Percentiles rank a stretch among this genome's conserved stretches.
Conservation (phyloP, 37 sponge, comb jelly and placozoan species). For the Aphrocallistes beatrix region DNA sequence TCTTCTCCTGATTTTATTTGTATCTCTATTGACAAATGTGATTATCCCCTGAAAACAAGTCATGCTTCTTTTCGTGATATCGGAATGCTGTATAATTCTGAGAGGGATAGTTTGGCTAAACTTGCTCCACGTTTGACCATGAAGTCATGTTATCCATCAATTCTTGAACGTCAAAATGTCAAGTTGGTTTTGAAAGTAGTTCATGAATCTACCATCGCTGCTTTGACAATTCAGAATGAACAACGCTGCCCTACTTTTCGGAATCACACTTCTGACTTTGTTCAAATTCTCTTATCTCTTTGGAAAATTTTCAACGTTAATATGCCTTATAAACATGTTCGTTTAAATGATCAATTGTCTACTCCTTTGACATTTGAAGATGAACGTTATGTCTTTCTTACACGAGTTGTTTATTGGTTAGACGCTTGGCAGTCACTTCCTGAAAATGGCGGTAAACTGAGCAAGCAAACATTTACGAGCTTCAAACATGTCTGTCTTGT, state of each 20-base stretch:
- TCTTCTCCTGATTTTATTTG: background rate
- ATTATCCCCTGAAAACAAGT: background rate
- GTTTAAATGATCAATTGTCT: background rate
- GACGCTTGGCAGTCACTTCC: conserved; percentile 11
- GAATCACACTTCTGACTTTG: background rate
- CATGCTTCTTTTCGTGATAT: background rate
- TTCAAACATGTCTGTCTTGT: background rate
- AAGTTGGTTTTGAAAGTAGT: background rate
- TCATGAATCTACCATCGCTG: background rate
- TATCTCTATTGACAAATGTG: background rate
- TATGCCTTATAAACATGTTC: background rate
- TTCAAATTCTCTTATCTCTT: background rate
- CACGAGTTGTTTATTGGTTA: background rate
- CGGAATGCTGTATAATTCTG: background rate
- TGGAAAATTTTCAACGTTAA: conserved; percentile 10
- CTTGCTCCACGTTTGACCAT: background rate
- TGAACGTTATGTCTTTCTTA: background rate
- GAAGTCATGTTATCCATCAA: background rate
- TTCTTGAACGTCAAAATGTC: background rate
- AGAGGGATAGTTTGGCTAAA: background rate
- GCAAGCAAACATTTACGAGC: background rate
- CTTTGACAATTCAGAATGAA: background rate
- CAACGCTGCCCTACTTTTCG: background rate
- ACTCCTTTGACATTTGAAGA: background rate
- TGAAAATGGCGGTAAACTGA: background rate